A percentile compares a stretch with the other conserved stretches of the same genome.
Evolutionary conservation across 2,113 vertebrate genomes (phyloP).

Genomic region (Sinosuthora webbiana): DNA sequence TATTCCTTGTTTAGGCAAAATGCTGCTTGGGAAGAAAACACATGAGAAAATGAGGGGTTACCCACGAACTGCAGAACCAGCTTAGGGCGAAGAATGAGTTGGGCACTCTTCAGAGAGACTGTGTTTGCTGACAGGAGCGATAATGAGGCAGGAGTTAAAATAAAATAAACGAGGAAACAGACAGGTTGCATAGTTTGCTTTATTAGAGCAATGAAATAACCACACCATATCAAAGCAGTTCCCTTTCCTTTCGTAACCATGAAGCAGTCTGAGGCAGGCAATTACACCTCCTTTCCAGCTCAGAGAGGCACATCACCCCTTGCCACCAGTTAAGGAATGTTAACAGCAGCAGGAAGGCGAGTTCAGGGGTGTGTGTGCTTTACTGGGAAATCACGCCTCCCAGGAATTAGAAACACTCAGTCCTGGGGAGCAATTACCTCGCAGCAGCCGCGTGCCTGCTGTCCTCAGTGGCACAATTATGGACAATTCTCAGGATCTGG

Average conservation of each 20-base stretch:
- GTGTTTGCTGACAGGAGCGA: not conserved
- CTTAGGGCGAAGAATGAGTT: not conserved
- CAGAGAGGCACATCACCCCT: not conserved
- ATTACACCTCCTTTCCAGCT: slow-evolving; percentile 15
- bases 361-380: not conserved
- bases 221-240: not conserved
- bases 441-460: not conserved
- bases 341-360: not conserved
- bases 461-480: not conserved
- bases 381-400: not conserved
- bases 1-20: not conserved
- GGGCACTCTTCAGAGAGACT: not conserved
- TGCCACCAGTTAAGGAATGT: not conserved
- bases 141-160: not conserved
- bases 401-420: not conserved
- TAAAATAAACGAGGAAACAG: not conserved
- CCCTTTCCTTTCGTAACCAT: not conserved
- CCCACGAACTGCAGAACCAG: rapidly evolving
- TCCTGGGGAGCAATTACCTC: not conserved
- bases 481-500: not conserved
- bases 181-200: not conserved
- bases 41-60: not conserved
- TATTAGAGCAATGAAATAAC: not conserved
- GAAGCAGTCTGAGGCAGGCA: not conserved
- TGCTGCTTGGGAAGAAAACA: not conserved